These are phyloP conservation scores for Napeogenes sylphis DNA, from an alignment of 2,888 invertebrate genomes.

Conservation along the genomic window DNA sequence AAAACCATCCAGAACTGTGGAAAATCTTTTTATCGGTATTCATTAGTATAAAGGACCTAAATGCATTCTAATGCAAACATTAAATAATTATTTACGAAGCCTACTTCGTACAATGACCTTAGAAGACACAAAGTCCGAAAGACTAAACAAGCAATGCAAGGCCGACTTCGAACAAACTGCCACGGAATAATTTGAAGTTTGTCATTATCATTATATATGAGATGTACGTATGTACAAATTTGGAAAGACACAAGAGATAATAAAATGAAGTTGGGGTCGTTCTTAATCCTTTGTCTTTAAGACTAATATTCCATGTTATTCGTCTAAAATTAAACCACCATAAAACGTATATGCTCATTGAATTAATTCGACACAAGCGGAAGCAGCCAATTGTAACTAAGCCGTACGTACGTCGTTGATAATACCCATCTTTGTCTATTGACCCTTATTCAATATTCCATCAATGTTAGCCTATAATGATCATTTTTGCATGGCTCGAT, in stretches of 20 bases:
- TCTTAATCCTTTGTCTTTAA: neutral
- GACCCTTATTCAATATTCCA: conserved; percentile 36
- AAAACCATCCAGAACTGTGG: no score
- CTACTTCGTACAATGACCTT: no score
- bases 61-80: no score
- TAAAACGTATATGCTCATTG: conserved; percentile 39
- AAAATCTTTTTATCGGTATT: no score
- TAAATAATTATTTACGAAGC: no score
- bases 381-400: conserved; percentile 65
- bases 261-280: neutral
- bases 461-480: conserved; percentile 15
- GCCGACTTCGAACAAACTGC: no score
- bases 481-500: neutral
- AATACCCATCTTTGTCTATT: conserved; percentile 43
- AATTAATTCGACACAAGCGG: conserved; percentile 62
- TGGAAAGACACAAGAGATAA: neutral
- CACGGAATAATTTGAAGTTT: no score
- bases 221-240: no score
- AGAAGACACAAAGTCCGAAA: no score
- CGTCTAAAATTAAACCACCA: conserved; percentile 7
- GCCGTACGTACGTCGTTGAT: conserved; percentile 39
- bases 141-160: no score
- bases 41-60: no score
- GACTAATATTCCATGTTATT: conserved; percentile 1
- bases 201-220: no score